Evolutionary conservation across 2,797 vertebrate species (phyloP).

Genomic region (Octomys mimax): DNA sequence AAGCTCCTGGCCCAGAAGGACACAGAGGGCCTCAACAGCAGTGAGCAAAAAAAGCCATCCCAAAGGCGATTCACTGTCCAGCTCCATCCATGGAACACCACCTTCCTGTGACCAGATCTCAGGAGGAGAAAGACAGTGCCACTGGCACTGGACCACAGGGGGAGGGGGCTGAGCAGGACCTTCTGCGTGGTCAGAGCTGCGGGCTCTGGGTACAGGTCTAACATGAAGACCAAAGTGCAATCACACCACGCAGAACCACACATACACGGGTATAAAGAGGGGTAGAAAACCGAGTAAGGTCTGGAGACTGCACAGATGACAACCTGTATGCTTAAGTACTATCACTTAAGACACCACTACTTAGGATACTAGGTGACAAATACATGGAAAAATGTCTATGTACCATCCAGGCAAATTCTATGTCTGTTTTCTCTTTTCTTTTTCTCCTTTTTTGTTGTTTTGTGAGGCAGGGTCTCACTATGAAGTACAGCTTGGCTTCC

Average conservation of each 20-base stretch:
- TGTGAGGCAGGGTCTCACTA: neutral
- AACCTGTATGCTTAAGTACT: neutral
- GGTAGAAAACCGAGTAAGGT: fast-evolving
- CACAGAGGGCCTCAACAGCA: neutral
- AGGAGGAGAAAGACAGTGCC: neutral
- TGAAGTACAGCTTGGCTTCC: neutral
- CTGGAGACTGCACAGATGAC: neutral
- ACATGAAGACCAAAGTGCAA: neutral
- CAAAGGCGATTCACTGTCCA: neutral
- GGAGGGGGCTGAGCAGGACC: neutral
- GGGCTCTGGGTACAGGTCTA: neutral
- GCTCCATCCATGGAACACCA: neutral
- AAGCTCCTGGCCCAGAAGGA: no score
- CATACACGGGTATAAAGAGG: fast-evolving
- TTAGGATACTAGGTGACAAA: neutral
- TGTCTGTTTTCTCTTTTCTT: neutral
- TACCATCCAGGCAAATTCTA: neutral
- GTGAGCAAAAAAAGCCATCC: neutral
- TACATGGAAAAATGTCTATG: neutral
- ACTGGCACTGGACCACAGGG: fast-evolving
- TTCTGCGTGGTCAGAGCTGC: neutral
- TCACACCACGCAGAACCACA: neutral
- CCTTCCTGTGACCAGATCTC: neutral
- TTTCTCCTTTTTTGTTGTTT: neutral
- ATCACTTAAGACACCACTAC: neutral